A percentile compares a stretch with the other conserved stretches of the same genome.
Evolutionary conservation across 2,113 vertebrate genomes (phyloP).

Genomic region (Geothlypis trichas): DNA sequence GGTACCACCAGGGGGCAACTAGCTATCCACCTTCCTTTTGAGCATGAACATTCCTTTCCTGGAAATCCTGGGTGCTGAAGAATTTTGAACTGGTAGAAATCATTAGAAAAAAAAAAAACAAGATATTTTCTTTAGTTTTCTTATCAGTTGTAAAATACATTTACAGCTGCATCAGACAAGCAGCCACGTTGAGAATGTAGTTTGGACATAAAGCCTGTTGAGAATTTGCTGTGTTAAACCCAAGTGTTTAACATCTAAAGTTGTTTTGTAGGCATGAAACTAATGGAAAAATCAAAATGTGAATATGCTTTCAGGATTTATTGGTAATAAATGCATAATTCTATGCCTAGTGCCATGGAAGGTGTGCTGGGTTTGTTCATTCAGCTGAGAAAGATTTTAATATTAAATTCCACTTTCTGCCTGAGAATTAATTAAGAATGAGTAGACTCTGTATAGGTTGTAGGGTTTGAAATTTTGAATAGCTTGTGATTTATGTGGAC

Average conservation of each 20-base stretch:
- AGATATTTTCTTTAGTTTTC: neutral
- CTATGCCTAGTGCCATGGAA: neutral
- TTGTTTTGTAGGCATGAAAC: neutral
- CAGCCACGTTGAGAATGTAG: neutral
- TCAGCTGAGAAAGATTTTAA: neutral
- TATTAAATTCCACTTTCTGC: neutral
- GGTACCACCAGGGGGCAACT: neutral
- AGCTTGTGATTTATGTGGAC: constrained; percentile 27
- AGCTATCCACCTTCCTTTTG: neutral
- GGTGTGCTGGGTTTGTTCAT: neutral
- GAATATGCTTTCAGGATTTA: neutral
- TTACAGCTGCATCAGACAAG: neutral
- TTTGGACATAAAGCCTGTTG: neutral
- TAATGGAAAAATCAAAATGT: neutral
- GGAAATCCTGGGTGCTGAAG: neutral
- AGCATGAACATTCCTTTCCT: neutral
- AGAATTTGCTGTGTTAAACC: neutral
- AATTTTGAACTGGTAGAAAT: neutral
- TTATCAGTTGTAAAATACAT: neutral
- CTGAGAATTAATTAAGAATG: neutral
- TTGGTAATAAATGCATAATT: neutral
- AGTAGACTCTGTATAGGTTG: neutral
- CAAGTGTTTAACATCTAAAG: neutral
- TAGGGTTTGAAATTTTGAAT: constrained; percentile 32
- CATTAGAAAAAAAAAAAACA: neutral